These are phyloP conservation scores for Oligia fasciuncula DNA, from an alignment of 2,888 invertebrate species.

Conservation along the genomic window DNA sequence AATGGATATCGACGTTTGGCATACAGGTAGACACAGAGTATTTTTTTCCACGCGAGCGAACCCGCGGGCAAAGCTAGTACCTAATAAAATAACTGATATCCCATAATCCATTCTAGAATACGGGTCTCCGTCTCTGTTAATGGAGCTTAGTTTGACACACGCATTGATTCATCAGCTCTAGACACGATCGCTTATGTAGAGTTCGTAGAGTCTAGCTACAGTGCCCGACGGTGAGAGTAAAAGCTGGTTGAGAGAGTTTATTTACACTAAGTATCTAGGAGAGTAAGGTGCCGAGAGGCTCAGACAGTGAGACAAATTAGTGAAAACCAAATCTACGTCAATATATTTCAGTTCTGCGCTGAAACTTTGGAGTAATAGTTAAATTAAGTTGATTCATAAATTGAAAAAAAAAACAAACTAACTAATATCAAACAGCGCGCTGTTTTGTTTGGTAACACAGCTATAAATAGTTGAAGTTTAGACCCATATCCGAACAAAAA, in stretches of 20 bases:
- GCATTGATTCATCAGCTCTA: slow-evolving; percentile 11
- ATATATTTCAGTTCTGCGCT: background rate
- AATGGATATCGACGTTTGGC: background rate
- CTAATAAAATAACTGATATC: background rate
- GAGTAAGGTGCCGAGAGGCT: background rate
- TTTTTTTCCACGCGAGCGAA: background rate
- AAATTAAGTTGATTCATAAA: slow-evolving; percentile 7
- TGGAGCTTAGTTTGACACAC: slow-evolving; percentile 1
- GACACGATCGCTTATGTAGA: slow-evolving; percentile 12
- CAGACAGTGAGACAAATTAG: slow-evolving; percentile 1
- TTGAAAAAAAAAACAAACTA: slow-evolving; percentile 6
- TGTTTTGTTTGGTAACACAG: slow-evolving; percentile 70
- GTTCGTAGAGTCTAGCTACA: background rate
- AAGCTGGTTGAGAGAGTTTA: slow-evolving; percentile 22
- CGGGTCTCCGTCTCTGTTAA: background rate
- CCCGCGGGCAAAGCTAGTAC: background rate
- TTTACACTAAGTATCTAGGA: slow-evolving; percentile 21
- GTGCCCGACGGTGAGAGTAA: background rate
- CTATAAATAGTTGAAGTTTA: slow-evolving; percentile 77
- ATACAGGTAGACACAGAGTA: background rate
- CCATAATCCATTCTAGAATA: slow-evolving; percentile 10
- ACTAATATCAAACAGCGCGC: slow-evolving; percentile 32
- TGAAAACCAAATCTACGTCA: background rate
- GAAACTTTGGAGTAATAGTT: background rate
- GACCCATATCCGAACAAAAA: slow-evolving; percentile 78